Evolutionary conservation across 2,113 vertebrate species (phyloP).

Genomic region (Entelurus aequoreus): DNA sequence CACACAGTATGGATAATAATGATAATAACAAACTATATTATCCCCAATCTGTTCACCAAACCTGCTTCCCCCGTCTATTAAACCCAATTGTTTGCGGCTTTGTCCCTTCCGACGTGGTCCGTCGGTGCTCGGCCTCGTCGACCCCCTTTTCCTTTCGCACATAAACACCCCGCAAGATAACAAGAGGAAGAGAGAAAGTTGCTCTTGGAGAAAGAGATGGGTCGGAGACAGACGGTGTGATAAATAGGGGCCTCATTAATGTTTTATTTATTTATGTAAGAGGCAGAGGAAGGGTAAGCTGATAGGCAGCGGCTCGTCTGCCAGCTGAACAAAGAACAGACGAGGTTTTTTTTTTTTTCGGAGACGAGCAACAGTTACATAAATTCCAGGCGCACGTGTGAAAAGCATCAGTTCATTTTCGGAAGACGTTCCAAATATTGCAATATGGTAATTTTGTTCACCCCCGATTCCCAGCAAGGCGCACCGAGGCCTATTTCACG

Average conservation of each 20-base stretch:
- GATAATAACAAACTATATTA: too few relatives aligned
- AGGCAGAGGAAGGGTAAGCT: conserved; percentile 18
- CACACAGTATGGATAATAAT: too few relatives aligned
- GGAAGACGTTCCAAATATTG: conserved; percentile 45
- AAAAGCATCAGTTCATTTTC: conserved; percentile 49
- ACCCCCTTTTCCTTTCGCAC: conserved; percentile 8
- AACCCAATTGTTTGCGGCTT: not conserved
- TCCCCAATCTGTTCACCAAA: too few relatives aligned
- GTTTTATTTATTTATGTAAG: conserved; percentile 53
- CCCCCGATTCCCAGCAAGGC: conserved; percentile 49
- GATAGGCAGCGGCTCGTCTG: conserved; percentile 33
- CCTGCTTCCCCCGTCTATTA: too few relatives aligned
- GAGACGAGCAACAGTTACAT: conserved; percentile 32
- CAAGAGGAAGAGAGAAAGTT: conserved; percentile 12
- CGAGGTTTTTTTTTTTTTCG: not conserved
- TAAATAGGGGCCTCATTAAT: conserved; percentile 43
- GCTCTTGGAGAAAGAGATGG: not conserved
- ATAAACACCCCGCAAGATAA: conserved; percentile 12
- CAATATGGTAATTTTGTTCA: conserved; percentile 41
- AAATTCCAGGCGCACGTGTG: conserved; percentile 56
- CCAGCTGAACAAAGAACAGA: conserved; percentile 31
- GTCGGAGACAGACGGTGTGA: not conserved
- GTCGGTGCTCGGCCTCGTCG: conserved; percentile 6
- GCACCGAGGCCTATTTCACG: conserved; percentile 37
- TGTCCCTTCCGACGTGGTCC: conserved; percentile 4